A percentile compares a stretch with the other conserved stretches of the same genome.
Evolutionary conservation across 2,113 vertebrate genomes (phyloP).

Genomic region (Prionailurus bengalensis): DNA sequence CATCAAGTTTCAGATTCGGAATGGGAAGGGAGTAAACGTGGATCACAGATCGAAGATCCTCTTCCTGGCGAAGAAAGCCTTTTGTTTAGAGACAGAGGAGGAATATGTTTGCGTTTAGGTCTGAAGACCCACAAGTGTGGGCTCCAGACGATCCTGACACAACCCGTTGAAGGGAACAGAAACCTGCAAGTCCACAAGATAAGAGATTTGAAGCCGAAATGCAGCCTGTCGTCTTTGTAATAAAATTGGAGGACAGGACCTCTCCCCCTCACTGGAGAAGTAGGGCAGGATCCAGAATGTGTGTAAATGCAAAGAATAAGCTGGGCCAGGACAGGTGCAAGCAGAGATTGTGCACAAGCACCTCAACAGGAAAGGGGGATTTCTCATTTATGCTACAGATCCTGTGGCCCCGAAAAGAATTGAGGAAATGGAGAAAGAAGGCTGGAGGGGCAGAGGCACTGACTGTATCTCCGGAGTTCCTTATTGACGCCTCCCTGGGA

Average conservation of each 20-base stretch:
- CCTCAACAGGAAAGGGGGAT: neutral
- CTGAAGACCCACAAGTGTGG: neutral
- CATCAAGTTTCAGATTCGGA: neutral
- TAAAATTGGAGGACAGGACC: neutral
- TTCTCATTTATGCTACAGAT: neutral
- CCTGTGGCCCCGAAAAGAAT: neutral
- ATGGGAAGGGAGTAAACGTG: neutral
- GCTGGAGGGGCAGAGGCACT: neutral
- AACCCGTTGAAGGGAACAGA: neutral
- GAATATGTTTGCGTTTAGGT: neutral
- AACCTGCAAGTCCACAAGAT: neutral
- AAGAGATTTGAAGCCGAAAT: neutral
- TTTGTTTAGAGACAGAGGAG: constrained; percentile 2
- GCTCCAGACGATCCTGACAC: neutral
- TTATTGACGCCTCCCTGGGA: neutral
- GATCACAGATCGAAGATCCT: neutral
- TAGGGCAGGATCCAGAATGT: neutral
- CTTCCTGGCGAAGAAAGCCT: neutral
- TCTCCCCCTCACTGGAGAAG: neutral
- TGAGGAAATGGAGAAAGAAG: neutral
- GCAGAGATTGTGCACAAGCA: neutral
- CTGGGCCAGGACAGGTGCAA: neutral
- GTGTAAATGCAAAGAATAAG: neutral
- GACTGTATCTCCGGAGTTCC: neutral
- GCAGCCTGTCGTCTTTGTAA: neutral